These are phyloP conservation scores for Pollenia griseotomentosa DNA, from an alignment of 2,888 invertebrate genomes.

Conservation along the genomic window DNA sequence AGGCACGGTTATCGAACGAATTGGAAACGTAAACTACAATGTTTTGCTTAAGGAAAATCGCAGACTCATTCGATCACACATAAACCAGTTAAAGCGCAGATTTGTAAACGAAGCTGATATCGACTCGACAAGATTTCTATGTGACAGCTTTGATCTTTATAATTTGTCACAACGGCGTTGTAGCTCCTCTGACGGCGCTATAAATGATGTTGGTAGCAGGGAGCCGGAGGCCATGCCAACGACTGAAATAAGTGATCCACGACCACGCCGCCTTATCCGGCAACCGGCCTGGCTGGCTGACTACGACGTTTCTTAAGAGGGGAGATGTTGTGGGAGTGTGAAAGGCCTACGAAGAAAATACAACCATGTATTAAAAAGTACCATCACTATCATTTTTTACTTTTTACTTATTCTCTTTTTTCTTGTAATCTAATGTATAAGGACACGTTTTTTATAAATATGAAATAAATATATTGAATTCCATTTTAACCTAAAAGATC, in stretches of 20 bases:
- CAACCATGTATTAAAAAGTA: too few relatives aligned
- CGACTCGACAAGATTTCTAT: not conserved
- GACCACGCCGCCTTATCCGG: not conserved
- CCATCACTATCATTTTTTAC: too few relatives aligned
- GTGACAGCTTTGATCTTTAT: not conserved
- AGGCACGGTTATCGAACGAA: not conserved
- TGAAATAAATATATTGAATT: too few relatives aligned
- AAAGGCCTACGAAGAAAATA: too few relatives aligned
- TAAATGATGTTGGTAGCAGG: slow-evolving; percentile 5
- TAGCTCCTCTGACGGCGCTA: not conserved
- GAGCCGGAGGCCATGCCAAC: not conserved
- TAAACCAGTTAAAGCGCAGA: slow-evolving; percentile 6
- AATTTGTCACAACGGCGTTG: not conserved
- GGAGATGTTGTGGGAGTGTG: slow-evolving; percentile 9
- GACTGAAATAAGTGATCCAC: not conserved
- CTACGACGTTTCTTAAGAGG: slow-evolving; percentile 8
- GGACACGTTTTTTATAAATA: too few relatives aligned
- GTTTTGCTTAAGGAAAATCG: not conserved
- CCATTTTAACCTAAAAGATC: too few relatives aligned
- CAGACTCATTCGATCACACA: not conserved
- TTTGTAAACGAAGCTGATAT: not conserved
- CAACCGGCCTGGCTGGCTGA: slow-evolving; percentile 8
- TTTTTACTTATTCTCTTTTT: too few relatives aligned
- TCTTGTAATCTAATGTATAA: too few relatives aligned
- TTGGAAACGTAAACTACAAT: not conserved